These are phyloP conservation scores for Trichogramma pretiosum DNA, from an alignment of 1,140 invertebrate species.

Conservation along the genomic window DNA sequence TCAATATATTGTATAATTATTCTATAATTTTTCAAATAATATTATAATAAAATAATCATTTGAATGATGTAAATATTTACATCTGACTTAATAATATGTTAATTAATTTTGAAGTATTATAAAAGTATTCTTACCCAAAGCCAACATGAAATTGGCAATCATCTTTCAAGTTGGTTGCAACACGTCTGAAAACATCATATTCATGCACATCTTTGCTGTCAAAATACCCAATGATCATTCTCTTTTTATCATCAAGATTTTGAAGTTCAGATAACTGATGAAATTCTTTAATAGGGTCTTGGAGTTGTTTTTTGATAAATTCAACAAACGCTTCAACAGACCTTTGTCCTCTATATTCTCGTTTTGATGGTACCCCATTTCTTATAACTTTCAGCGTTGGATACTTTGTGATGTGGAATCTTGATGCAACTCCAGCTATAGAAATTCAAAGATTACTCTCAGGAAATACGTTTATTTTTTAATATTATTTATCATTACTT, in stretches of 20 bases:
- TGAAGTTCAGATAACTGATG: slow-evolving; percentile 64
- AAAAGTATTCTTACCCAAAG: slow-evolving; percentile 70
- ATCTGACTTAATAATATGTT: background rate
- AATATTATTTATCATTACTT: slow-evolving; percentile 29
- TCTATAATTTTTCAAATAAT: too few species aligned
- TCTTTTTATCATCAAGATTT: slow-evolving; percentile 77
- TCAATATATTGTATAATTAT: slow-evolving; percentile 1
- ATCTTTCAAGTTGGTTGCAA: slow-evolving; percentile 84
- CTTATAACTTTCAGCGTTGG: slow-evolving; percentile 94
- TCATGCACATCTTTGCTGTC: slow-evolving; percentile 69
- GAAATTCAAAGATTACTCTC: too few species aligned
- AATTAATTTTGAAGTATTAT: background rate
- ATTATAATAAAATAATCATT: slow-evolving; percentile 5
- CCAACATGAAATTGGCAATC: slow-evolving; percentile 92
- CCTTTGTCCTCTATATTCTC: slow-evolving; percentile 84
- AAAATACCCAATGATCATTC: slow-evolving; percentile 91
- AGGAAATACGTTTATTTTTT: too few species aligned
- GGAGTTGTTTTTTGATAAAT: slow-evolving; percentile 83
- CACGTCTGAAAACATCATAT: slow-evolving; percentile 70
- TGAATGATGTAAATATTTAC: too few species aligned
- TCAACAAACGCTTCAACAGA: slow-evolving; percentile 77
- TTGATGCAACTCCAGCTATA: slow-evolving; percentile 67
- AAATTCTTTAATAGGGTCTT: slow-evolving; percentile 81
- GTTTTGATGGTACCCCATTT: slow-evolving; percentile 87
- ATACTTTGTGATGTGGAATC: slow-evolving; percentile 96